Percentiles rank a stretch among this genome's conserved stretches.
These are phyloP conservation scores for Oreochromis mossambicus DNA, from an alignment of 2,797 vertebrate species.

Conservation along the genomic window DNA sequence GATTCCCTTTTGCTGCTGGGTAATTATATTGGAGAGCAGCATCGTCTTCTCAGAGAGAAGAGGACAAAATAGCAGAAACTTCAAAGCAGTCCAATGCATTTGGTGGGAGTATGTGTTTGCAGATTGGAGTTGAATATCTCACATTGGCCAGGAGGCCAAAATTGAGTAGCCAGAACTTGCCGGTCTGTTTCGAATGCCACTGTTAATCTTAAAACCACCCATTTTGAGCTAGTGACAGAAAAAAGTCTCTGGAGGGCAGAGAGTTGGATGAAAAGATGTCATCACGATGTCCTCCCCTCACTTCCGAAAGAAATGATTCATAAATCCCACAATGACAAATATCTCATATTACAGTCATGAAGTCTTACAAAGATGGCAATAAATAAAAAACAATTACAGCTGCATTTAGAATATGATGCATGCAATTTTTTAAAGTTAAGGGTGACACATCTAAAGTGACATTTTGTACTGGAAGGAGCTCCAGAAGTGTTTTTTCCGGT, in stretches of 20 bases:
- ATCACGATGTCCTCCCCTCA: not conserved
- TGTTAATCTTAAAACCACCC: conserved; percentile 46
- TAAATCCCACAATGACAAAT: not conserved
- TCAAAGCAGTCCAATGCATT: conserved; percentile 33
- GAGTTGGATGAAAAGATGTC: not conserved
- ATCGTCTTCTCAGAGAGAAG: conserved; percentile 27
- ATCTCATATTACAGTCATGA: not conserved
- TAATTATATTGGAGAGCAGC: conserved; percentile 66
- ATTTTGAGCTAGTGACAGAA: conserved; percentile 25
- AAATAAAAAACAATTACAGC: not conserved
- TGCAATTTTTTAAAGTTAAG: not conserved
- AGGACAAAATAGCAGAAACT: conserved; percentile 66
- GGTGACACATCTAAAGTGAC: not conserved
- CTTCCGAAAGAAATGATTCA: conserved; percentile 5
- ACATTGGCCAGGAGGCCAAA: conserved; percentile 24
- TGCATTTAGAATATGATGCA: not conserved
- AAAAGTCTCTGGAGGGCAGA: not conserved
- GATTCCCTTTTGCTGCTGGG: conserved; percentile 59
- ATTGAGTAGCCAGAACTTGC: conserved; percentile 56
- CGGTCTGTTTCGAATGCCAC: conserved; percentile 3
- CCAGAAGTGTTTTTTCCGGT: accelerated
- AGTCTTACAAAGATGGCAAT: not conserved
- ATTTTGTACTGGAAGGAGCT: not conserved
- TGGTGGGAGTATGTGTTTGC: not conserved
- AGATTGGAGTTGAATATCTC: conserved; percentile 71